These are phyloP conservation scores for Euschistus heros DNA, from an alignment of 1,140 invertebrate genomes.

Conservation along the genomic window DNA sequence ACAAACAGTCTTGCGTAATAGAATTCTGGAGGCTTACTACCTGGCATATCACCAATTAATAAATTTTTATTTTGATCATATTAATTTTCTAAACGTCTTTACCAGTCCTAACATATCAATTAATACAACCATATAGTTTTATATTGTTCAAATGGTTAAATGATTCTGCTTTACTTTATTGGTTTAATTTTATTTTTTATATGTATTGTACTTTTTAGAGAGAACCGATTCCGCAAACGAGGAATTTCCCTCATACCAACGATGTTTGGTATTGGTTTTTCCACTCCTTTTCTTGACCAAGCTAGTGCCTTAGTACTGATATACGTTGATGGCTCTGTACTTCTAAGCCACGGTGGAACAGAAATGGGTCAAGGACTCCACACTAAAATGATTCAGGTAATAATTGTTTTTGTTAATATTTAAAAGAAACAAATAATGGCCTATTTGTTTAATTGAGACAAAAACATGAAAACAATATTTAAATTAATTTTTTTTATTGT, in stretches of 20 bases:
- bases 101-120: too few relatives aligned
- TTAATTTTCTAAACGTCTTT: too few relatives aligned
- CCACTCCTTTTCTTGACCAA: slow-evolving; percentile 72
- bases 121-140: too few relatives aligned
- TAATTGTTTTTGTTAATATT: background rate
- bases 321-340: slow-evolving; percentile 83
- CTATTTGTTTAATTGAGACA: background rate
- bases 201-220: background rate
- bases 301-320: slow-evolving; percentile 78
- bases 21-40: too few relatives aligned
- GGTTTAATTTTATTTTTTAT: too few relatives aligned
- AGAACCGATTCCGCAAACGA: slow-evolving; percentile 74
- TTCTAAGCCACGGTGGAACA: slow-evolving; percentile 84
- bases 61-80: too few relatives aligned
- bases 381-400: slow-evolving; percentile 86
- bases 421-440: background rate
- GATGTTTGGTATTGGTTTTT: slow-evolving; percentile 84
- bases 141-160: too few relatives aligned
- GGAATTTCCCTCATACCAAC: slow-evolving; percentile 80
- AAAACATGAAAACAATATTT: too few relatives aligned
- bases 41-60: too few relatives aligned
- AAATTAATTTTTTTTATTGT: too few relatives aligned
- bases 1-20: too few relatives aligned
- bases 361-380: slow-evolving; percentile 96
- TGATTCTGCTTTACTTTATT: too few relatives aligned